Conservation (phyloP, 2,888 invertebrate genomes). For the Drosophila birchii region DNA sequence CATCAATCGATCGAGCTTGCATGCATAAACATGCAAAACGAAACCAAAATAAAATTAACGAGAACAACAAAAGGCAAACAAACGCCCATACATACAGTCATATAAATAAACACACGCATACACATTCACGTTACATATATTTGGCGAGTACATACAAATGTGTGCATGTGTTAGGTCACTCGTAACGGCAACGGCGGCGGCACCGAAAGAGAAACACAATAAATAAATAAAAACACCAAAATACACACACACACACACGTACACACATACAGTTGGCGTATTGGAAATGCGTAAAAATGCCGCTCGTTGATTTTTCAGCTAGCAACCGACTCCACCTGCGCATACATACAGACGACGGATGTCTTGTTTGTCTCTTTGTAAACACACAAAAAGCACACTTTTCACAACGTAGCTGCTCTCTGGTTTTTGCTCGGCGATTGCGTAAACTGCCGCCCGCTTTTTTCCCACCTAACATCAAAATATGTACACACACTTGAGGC, state of each 20-base stretch:
- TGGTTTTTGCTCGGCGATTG: conserved; percentile 68
- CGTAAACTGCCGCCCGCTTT: conserved; percentile 81
- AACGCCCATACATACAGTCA: conserved; percentile 52
- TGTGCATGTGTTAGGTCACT: conserved; percentile 62
- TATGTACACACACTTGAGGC: conserved; percentile 68
- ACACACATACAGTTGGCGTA: conserved; percentile 58
- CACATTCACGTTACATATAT: conserved; percentile 25
- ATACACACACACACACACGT: conserved; percentile 56
- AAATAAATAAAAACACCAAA: conserved; percentile 78
- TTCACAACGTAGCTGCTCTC: conserved; percentile 63
- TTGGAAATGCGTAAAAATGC: conserved; percentile 81
- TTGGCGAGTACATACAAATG: conserved; percentile 20
- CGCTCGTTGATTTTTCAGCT: conserved; percentile 80
- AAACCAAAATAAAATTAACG: conserved; percentile 75
- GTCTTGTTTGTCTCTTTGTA: conserved; percentile 72
- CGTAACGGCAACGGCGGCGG: conserved; percentile 57
- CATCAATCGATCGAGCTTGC: conserved; percentile 74
- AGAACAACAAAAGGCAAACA: conserved; percentile 64
- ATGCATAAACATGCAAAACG: conserved; percentile 73
- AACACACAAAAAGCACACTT: conserved; percentile 79
- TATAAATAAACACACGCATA: conserved; percentile 68
- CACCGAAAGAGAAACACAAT: conserved; percentile 79
- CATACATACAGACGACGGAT: conserved; percentile 45
- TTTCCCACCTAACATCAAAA: conserved; percentile 75
- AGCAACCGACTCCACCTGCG: conserved; percentile 79